Base-by-base conservation (phyloP, 2,113 vertebrate species). In the Peromyscus polionotus region DNA sequence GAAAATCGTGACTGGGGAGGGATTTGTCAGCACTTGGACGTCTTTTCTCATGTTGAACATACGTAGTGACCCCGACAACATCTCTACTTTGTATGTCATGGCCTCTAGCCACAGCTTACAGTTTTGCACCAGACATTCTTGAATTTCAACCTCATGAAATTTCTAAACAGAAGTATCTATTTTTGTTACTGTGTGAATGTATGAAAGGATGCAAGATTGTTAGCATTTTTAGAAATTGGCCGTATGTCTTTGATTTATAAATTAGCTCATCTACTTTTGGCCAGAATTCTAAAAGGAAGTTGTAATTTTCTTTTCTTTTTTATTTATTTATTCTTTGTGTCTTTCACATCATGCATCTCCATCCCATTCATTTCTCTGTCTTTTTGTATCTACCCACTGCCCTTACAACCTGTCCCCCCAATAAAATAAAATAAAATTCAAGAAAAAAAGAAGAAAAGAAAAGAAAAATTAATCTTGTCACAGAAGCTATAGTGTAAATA, bases 201-300 rank as follows among this genome's bases (percentile, higher is more conserved):
- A 33, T 36, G 13, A 13, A n/a, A 89, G 8, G 51, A 83, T 36
- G 8, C 11, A 67, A 85, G n/a, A 85, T 76, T 81, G 16, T 7
- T 59, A 16, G 33, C 36, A 77, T 36, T 83, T 90, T 93, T 54
- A 68, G 39, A 95, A 96, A 83, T 57, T 75, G 20, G 24, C 9
- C 14, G 3, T 4, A 1, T 84, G 4, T 84, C 79, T 31, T 68
- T 33, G 5, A 70, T 95, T 95, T 90, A 51, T 73, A 33, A 88
- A 77, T 59, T 75, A 80, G 31, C n/a, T 92, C 48, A 70, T 67
- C 85, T 87, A 93, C 33, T 65, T 72, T 86, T 95, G 94, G 57
- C 14, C 45, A 51, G 36, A 48, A 75, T 3, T 84, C 57, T 88
- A n/a, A 88, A 81, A 59, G 39, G 17, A 95, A 96, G 90, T 95